phyloP scores from a whole-genome alignment of 2,797 vertebrate genomes.

The Lagothrix lagotricha region DNA sequence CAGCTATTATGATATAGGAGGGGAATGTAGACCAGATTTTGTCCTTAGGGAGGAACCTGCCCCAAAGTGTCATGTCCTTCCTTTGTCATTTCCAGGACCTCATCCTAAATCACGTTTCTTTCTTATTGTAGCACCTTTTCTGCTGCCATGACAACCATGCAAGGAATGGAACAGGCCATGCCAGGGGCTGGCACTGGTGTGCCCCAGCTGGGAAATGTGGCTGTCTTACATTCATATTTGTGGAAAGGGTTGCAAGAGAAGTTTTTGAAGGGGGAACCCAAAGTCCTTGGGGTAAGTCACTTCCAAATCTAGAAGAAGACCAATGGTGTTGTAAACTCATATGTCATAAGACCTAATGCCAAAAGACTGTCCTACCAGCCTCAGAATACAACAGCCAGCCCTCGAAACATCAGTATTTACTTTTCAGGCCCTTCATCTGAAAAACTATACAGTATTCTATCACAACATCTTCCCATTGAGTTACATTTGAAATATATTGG shows the following conservation, averaged over 20 bases:
- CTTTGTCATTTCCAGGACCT: neutral
- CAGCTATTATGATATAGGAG: neutral
- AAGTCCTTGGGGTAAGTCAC: slow-evolving; percentile 63
- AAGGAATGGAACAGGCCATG: neutral
- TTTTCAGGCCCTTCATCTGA: neutral
- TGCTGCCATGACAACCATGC: neutral
- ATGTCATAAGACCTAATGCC: neutral
- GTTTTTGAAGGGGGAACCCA: slow-evolving; percentile 67
- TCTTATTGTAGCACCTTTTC: slow-evolving; percentile 4
- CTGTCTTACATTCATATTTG: neutral
- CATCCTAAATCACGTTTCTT: neutral
- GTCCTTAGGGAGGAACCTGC: no score
- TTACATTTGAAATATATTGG: neutral
- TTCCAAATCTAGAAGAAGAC: neutral
- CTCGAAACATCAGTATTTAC: neutral
- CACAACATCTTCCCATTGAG: neutral
- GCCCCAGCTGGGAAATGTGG: neutral
- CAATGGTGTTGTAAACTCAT: neutral
- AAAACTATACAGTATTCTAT: neutral
- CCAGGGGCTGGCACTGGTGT: neutral
- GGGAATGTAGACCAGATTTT: neutral
- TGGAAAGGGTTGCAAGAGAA: slow-evolving; percentile 51
- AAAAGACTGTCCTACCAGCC: neutral
- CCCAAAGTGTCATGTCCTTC: neutral
- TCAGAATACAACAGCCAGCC: neutral